A percentile compares a stretch with the other conserved stretches of the same genome.
phyloP scores from a whole-genome alignment of 2,113 vertebrate species.

The Heliornis fulica region DNA sequence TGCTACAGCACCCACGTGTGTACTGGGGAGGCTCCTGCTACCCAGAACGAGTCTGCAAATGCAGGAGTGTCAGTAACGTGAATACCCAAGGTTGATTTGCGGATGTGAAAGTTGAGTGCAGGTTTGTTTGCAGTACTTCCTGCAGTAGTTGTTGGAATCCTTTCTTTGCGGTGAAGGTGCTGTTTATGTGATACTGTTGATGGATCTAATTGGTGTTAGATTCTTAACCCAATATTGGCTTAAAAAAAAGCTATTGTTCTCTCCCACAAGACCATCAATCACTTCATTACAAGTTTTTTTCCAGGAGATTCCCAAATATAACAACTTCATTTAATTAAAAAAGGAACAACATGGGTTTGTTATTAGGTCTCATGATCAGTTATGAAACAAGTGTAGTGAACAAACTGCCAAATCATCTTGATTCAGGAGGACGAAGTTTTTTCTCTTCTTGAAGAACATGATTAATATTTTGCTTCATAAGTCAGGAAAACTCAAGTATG shows the following conservation, averaged over 20 bases:
- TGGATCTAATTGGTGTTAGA: not conserved
- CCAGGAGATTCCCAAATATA: not conserved
- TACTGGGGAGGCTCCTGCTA: not conserved
- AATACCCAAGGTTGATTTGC: not conserved
- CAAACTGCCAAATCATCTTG: not conserved
- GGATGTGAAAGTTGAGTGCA: not conserved
- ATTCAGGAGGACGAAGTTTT: not conserved
- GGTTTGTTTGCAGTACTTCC: not conserved
- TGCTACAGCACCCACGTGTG: not conserved
- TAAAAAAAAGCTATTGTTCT: not conserved
- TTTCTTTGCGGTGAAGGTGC: not conserved
- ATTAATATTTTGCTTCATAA: not conserved
- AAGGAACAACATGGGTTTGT: not conserved
- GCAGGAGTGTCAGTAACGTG: not conserved
- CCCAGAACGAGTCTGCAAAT: not conserved
- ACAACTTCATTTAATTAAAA: slow-evolving; percentile 19
- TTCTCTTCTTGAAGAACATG: not conserved
- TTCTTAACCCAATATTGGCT: not conserved
- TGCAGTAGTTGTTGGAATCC: not conserved
- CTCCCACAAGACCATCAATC: not conserved
- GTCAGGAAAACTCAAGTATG: not conserved
- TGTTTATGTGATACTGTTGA: not conserved
- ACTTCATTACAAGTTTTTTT: not conserved
- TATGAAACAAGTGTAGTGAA: not conserved
- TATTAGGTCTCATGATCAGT: not conserved